A percentile compares a stretch with the other conserved stretches of the same genome.
Conservation (phyloP, 2,113 vertebrate species). For the Danionella cerebrum region DNA sequence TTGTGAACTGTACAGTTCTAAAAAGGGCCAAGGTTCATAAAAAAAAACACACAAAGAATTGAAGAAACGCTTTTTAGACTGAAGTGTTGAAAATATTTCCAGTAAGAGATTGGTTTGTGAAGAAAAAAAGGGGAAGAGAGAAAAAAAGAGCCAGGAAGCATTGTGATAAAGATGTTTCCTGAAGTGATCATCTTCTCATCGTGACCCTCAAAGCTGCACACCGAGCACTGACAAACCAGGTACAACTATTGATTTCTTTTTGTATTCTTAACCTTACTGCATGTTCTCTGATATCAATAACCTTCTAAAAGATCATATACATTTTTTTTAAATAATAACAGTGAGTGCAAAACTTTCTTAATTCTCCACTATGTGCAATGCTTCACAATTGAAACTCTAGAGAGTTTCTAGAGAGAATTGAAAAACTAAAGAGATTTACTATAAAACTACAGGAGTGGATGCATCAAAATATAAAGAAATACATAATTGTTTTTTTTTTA, state of each 20-base stretch:
- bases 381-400: no score
- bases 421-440: no score
- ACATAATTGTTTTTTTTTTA: no score
- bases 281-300: not conserved
- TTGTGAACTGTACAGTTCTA: no score
- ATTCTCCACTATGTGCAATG: no score
- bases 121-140: not conserved
- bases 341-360: not conserved
- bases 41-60: no score
- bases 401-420: no score
- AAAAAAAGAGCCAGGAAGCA: not conserved
- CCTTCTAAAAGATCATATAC: not conserved
- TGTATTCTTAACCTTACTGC: not conserved
- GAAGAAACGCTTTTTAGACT: no score
- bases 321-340: not conserved
- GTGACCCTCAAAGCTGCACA: not conserved
- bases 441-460: no score
- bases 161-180: not conserved
- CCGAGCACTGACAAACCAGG: not conserved
- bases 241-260: not conserved
- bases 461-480: no score
- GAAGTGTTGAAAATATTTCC: not conserved
- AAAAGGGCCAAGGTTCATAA: no score
- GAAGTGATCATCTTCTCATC: not conserved
- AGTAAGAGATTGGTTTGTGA: not conserved